Evolutionary conservation across 2,797 vertebrate genomes (phyloP).

Genomic region (Pelochelys cantorii): DNA sequence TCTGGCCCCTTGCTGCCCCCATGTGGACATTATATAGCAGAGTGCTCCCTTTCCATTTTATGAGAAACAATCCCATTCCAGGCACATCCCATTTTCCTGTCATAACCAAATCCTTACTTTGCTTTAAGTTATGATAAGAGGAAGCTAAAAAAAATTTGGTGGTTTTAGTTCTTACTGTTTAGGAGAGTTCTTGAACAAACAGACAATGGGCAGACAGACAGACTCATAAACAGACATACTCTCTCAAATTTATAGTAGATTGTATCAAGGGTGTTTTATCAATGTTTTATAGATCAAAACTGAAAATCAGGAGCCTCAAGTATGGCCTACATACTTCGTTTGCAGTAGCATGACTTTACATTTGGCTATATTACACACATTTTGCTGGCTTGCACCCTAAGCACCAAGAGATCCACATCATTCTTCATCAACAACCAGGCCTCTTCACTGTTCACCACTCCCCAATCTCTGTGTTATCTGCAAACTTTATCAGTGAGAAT

Average conservation of each 20-base stretch:
- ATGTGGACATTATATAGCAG: too few relatives aligned
- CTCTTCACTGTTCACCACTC: slow-evolving; percentile 47
- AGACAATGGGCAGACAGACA: too few relatives aligned
- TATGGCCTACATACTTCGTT: slow-evolving; percentile 33
- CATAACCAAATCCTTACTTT: too few relatives aligned
- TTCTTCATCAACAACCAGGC: slow-evolving; percentile 33
- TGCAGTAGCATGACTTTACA: slow-evolving; percentile 31
- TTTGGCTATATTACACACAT: neutral
- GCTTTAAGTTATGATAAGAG: too few relatives aligned
- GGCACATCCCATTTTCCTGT: too few relatives aligned
- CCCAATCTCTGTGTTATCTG: slow-evolving; percentile 16
- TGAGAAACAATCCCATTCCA: too few relatives aligned
- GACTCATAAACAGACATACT: too few relatives aligned
- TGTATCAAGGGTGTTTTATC: neutral
- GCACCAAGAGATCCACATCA: slow-evolving; percentile 29
- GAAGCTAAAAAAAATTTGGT: too few relatives aligned
- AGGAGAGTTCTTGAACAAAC: too few relatives aligned
- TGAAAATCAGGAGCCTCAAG: neutral
- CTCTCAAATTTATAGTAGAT: neutral
- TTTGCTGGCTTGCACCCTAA: neutral
- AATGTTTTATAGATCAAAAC: neutral
- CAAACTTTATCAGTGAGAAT: slow-evolving; percentile 32
- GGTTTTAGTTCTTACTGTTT: too few relatives aligned
- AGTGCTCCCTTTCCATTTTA: too few relatives aligned
- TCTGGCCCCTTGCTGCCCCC: too few relatives aligned